These are phyloP conservation scores for Timandra comae DNA, from an alignment of 2,888 invertebrate species.

Conservation along the genomic window DNA sequence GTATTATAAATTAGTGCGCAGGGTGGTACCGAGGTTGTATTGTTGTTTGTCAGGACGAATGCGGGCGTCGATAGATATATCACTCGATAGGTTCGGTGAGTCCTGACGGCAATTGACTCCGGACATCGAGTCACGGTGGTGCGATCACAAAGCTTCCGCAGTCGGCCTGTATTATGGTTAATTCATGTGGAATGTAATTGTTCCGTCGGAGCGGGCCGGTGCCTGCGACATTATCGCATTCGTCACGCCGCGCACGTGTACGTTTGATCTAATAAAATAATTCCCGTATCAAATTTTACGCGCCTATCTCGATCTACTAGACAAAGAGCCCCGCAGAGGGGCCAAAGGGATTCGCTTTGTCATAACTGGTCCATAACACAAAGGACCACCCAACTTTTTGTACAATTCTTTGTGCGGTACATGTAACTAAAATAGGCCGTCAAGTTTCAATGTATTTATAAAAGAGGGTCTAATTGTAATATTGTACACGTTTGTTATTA, in stretches of 20 bases:
- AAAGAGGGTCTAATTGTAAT: constrained; percentile 21
- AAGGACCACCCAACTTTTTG: constrained; percentile 61
- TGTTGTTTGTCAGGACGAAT: no score
- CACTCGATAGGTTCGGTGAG: constrained; percentile 23
- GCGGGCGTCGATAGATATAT: no score
- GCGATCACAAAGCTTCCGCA: constrained; percentile 59
- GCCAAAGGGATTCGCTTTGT: constrained; percentile 67
- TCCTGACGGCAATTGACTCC: constrained; percentile 48
- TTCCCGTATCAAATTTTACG: constrained; percentile 76
- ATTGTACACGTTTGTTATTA: constrained; percentile 1
- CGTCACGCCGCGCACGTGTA: constrained; percentile 75
- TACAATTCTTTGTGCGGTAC: constrained; percentile 50
- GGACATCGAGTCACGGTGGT: constrained; percentile 54
- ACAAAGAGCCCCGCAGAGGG: constrained; percentile 58
- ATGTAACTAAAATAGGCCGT: constrained; percentile 55
- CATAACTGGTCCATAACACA: constrained; percentile 66
- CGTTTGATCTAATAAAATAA: constrained; percentile 73
- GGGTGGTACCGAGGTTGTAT: no score
- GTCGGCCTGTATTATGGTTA: constrained; percentile 60
- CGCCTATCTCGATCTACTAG: constrained; percentile 73
- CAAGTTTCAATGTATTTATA: constrained; percentile 43
- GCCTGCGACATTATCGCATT: constrained; percentile 69
- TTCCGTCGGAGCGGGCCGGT: constrained; percentile 45
- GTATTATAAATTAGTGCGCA: no score
- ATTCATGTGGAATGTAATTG: constrained; percentile 73